Evolutionary conservation across 35 echinoderm and acorn worm genomes (phyloP), one percentile per base, ranked within the genome.

Genomic region (Hemicentrotus pulcherrimus): DNA sequence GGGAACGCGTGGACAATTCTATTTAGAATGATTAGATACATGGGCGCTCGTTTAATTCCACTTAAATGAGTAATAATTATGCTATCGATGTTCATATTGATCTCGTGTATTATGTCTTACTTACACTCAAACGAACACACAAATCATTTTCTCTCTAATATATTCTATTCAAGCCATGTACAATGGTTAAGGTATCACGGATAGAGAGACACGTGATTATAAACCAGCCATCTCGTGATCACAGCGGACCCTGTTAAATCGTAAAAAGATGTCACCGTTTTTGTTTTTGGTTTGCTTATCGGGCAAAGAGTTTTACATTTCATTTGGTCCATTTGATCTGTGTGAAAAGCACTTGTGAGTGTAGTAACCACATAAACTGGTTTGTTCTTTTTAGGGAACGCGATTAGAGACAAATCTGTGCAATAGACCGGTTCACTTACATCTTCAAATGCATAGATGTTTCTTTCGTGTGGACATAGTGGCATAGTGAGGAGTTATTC

Each of bases 51-150:
- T 78, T 22, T 78, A n/a, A 78, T 78, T n/a, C 65, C 22, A n/a
- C 65, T 78, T 78, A 22, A 78, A 78, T 28, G 65, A 78, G 65
- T 78, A 78, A 78, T 78, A 78, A 78, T 78, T 78, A 78, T 78
- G 22, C 19, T 78, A 78, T 78, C 65, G 65, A 78, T 7, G 19
- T 78, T 78, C 65, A 24, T 28, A 78, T 78, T n/a, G 65, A 22
- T n/a, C 22, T 24, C 19, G 65, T n/a, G 7, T 24, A 70, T 70
- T 70, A 28, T 78, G 61, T 24, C 3, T 71, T 71, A 55, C 50
- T 55, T 59, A 11, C 28, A 78, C 65, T n/a, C 22, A 18, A 78
- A 28, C n/a, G 28, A 78, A n/a, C 19, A 18, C 65, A 22, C 19
- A 78, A 78, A 78, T 15, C 7, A 78, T 28, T 78, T 78, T 78